A percentile compares a stretch with the other conserved stretches of the same genome.
Evolutionary conservation across 2,888 invertebrate species (phyloP).

Genomic region (Eurytoma adleriae): DNA sequence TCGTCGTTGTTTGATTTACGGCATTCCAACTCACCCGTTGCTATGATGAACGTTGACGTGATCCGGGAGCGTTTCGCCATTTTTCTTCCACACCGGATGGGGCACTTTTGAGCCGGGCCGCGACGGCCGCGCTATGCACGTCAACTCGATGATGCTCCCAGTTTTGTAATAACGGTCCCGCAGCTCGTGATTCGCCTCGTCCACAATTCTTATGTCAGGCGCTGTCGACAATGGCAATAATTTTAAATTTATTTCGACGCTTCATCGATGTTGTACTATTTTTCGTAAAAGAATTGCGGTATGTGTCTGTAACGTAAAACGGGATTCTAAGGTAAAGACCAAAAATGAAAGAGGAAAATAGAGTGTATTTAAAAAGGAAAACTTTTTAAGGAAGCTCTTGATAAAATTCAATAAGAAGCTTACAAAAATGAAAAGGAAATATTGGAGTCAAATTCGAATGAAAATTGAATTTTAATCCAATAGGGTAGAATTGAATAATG

Average conservation of each 20-base stretch:
- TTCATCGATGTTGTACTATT: no score
- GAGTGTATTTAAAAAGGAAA: no score
- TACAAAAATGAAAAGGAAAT: no score
- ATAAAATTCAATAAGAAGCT: no score
- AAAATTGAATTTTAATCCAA: no score
- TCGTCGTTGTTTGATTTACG: constrained; percentile 5
- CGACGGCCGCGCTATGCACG: constrained; percentile 78
- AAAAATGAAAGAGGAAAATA: no score
- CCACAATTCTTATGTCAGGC: constrained; percentile 84
- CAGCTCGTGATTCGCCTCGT: constrained; percentile 83
- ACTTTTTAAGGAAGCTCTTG: no score
- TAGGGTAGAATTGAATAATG: no score
- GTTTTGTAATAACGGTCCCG: constrained; percentile 86
- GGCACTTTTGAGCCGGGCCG: constrained; percentile 73
- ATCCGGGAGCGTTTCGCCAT: constrained; percentile 68
- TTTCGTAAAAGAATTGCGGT: no score
- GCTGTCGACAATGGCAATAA: constrained; percentile 75
- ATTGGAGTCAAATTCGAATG: no score
- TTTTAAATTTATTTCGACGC: background rate
- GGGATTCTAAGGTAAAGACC: no score
- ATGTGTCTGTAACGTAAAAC: no score
- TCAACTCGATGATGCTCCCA: constrained; percentile 85
- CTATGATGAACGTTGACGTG: constrained; percentile 71
- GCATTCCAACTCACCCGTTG: constrained; percentile 66
- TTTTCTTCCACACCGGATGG: constrained; percentile 72